Percentiles rank a stretch among this genome's conserved stretches.
Conservation (phyloP, 2,797 vertebrate genomes). For the Eleutherodactylus coqui region DNA sequence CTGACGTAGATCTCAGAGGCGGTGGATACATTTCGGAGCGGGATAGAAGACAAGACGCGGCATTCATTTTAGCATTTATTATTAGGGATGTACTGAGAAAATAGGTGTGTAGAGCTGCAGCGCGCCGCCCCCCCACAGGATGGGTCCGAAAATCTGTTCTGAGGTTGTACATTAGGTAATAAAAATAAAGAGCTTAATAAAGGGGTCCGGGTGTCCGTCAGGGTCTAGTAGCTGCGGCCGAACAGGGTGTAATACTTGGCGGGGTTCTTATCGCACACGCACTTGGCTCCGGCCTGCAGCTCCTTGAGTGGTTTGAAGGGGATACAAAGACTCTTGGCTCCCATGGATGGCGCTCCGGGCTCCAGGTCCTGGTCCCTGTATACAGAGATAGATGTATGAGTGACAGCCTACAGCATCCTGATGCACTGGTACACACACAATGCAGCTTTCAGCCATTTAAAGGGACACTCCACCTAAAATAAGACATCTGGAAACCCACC, state of each 20-base stretch:
- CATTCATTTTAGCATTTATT: conserved; percentile 73
- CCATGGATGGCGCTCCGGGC: conserved; percentile 96
- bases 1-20: neutral
- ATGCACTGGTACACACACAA: neutral
- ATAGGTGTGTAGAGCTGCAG: conserved; percentile 70
- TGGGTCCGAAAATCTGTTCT: conserved; percentile 66
- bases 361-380: conserved; percentile 96
- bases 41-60: neutral
- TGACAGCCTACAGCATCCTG: neutral
- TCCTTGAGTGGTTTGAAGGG: conserved; percentile 88
- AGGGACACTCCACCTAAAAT: neutral
- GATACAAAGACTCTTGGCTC: conserved; percentile 96
- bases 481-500: no score
- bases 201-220: conserved; percentile 61
- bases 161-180: conserved; percentile 65
- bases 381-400: neutral
- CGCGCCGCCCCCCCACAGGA: conserved; percentile 48
- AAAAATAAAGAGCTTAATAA: conserved; percentile 65
- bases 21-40: neutral
- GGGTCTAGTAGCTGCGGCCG: conserved; percentile 91
- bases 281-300: conserved; percentile 83
- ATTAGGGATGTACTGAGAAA: conserved; percentile 75
- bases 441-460: neutral
- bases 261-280: conserved; percentile 86
- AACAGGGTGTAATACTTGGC: conserved; percentile 96